These are phyloP conservation scores for Nestor notabilis DNA, from an alignment of 2,113 vertebrate species.

Conservation along the genomic window DNA sequence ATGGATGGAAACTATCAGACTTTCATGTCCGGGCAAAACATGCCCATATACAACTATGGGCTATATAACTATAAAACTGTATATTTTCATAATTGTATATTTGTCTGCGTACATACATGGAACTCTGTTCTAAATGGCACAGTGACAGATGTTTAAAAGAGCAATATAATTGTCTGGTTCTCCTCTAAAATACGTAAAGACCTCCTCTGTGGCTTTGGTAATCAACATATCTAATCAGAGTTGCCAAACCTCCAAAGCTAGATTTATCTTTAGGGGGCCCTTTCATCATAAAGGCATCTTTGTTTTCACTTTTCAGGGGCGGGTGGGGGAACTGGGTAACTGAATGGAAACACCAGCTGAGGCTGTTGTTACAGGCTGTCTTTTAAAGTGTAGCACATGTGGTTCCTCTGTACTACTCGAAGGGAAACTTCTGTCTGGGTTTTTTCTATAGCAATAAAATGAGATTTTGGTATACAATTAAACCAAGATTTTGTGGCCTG, in stretches of 20 bases:
- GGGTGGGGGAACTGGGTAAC: fast-evolving
- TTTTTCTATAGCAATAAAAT: neutral
- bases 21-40: neutral
- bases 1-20: neutral
- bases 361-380: neutral
- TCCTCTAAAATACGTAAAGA: neutral
- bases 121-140: neutral
- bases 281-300: neutral
- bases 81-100: neutral
- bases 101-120: fast-evolving
- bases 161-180: neutral
- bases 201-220: neutral
- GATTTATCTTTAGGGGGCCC: neutral
- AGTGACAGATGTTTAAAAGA: neutral
- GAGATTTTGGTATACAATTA: neutral
- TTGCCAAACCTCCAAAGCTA: neutral
- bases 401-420: neutral
- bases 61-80: neutral
- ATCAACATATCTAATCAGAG: neutral
- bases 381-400: neutral
- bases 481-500: neutral
- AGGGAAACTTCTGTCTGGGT: neutral
- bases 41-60: neutral
- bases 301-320: neutral
- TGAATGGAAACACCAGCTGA: neutral